Evolutionary conservation across 2,113 vertebrate species (phyloP), one percentile per base, ranked within the genome.

Genomic region (Daboia siamensis): DNA sequence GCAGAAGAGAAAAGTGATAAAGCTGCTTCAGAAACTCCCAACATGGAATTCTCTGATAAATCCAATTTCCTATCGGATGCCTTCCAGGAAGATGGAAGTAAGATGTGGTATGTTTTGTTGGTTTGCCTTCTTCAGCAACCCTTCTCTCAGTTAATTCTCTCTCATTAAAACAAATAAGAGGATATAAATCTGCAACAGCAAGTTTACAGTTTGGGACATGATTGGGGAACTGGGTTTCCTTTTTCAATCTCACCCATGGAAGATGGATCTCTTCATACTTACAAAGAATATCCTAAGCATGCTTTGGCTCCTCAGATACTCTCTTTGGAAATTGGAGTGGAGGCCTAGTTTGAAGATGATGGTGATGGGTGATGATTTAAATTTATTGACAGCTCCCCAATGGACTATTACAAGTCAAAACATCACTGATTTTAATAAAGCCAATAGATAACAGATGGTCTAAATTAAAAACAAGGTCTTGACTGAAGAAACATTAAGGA

Each of bases 391-490:
- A 23, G 23, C 23, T 59, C 23, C 26, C 57, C 57, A 57, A 23
- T 57, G 56, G 56, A 57, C 4, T 57, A 57, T 57, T 23, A 57
- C 21, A 57, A 21, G 56, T 57, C 56, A 59, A 59, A 59, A 2
- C 8, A 26, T 59, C 57, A 2, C 56, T 6, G 17, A 13, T 2
- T 91, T 9, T 17, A 51, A 9, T 24, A 55, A 88, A 90, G 0
- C 6, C 4, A 1, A 1, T 59, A 11, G 0, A 84, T 88, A 86
- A 1, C 0, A 0, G 2, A 12, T 89, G 2, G 0, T 0, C 3
- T 1, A 59, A 80, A 5, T 11, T 91, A 93, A 92, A 29, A 1
- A 9, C 10, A 90, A 39, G 13, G 26, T 0, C 1, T 4, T 54
- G 26, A 54, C 26, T 54, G 8, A 44, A 12, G 2, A 26, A 69